phyloP scores from a whole-genome alignment of 2,888 invertebrate genomes.

The Arge pagana region DNA sequence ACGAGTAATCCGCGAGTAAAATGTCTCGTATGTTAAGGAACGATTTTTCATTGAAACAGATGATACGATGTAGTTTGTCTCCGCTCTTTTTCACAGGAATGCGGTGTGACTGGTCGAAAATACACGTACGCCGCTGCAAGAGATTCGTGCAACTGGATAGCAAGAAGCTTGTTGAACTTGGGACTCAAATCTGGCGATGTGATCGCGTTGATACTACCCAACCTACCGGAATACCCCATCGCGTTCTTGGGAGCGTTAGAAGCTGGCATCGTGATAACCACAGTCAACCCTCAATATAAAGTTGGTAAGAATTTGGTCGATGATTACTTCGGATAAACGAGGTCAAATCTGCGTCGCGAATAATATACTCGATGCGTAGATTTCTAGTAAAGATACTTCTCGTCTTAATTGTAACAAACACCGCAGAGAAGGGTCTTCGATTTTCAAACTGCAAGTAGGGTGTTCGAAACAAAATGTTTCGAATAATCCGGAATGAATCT shows the following conservation, averaged over 20 bases:
- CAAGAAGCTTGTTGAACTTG: slow-evolving; percentile 69
- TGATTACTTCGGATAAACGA: background rate
- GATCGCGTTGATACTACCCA: slow-evolving; percentile 74
- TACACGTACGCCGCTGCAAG: slow-evolving; percentile 74
- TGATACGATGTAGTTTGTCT: too few relatives aligned
- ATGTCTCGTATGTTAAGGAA: too few relatives aligned
- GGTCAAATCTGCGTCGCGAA: too few relatives aligned
- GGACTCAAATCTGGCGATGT: slow-evolving; percentile 70
- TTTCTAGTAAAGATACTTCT: too few relatives aligned
- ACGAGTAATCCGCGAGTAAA: too few relatives aligned
- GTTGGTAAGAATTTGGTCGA: slow-evolving; percentile 45
- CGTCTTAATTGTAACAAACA: too few relatives aligned
- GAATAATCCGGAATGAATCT: too few relatives aligned
- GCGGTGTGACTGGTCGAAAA: slow-evolving; percentile 71
- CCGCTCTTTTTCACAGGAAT: slow-evolving; percentile 70
- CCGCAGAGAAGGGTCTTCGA: too few relatives aligned
- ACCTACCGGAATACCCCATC: slow-evolving; percentile 75
- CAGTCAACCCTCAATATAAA: slow-evolving; percentile 77
- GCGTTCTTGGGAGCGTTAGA: slow-evolving; percentile 69
- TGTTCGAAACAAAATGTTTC: too few relatives aligned
- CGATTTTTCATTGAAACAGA: too few relatives aligned
- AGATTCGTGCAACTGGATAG: slow-evolving; percentile 69
- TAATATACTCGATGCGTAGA: too few relatives aligned
- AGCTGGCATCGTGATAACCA: slow-evolving; percentile 72
- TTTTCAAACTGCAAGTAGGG: too few relatives aligned